Evolutionary conservation across 2,797 vertebrate species (phyloP).

Genomic region (Catamblyrhynchus diadema): DNA sequence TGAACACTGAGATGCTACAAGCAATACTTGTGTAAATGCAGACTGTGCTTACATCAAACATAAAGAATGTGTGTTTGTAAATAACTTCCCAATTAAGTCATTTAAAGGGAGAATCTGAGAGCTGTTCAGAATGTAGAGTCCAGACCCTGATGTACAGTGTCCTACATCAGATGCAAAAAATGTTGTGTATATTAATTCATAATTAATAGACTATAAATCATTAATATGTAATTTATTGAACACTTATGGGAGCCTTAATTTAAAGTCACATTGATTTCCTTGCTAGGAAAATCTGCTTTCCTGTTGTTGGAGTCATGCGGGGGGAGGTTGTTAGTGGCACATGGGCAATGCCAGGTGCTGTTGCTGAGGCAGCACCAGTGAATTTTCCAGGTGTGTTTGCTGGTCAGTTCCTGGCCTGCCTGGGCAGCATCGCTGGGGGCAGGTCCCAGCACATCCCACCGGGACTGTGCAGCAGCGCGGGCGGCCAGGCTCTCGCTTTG

Average conservation of each 20-base stretch:
- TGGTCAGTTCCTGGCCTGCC: background rate
- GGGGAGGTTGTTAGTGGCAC: background rate
- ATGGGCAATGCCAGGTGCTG: background rate
- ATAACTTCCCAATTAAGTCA: background rate
- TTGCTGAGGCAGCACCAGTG: background rate
- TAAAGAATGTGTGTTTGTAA: background rate
- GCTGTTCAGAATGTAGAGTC: background rate
- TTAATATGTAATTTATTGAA: background rate
- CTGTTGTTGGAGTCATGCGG: background rate
- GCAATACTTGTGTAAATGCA: background rate
- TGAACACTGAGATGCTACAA: background rate
- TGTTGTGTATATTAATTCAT: constrained; percentile 6
- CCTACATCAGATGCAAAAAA: background rate
- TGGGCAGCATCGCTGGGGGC: fast-evolving
- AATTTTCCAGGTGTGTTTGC: background rate
- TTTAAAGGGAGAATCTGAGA: background rate
- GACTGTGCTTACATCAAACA: background rate
- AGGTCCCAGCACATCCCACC: background rate
- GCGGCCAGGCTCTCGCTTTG: background rate
- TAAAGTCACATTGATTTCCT: background rate
- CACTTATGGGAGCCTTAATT: background rate
- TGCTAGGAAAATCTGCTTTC: background rate
- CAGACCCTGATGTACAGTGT: background rate
- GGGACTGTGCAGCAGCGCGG: background rate
- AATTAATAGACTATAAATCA: constrained; percentile 42